Evolutionary conservation across 92 coral and sea anemone genomes (phyloP), one percentile per base, ranked within the genome.

Genomic region (Palythoa grandis): DNA sequence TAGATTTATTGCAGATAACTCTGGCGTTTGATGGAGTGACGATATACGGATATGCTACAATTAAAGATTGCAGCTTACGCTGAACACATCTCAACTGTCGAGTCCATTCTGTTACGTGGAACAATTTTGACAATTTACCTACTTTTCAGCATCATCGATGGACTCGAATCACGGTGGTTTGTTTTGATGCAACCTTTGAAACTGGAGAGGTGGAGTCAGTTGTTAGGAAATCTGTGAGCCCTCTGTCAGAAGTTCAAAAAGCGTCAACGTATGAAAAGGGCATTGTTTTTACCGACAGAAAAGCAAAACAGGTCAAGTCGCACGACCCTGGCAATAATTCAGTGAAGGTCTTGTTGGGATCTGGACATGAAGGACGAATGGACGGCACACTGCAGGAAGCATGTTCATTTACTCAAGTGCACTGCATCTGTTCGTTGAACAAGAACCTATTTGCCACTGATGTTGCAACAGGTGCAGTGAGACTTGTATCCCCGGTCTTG

Each of bases 331-430:
- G 37, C 72, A 79, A 86, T 47, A 68, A 78, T 52, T 40, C 89
- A 38, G 85, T 78, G 20, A 35, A 29, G 56, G 88, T 86, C 70
- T 61, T 86, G 76, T 47, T 77, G 40, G 89, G 89, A 35, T 61
- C 65, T 70, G 85, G 82, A 9, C 85, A 66, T 61, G 78, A 77
- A 39, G 40, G 48, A 72, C 15, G 43, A 37, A 66, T 23, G 61
- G 85, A 86, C 77, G 89, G 89, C 35, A 76, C n/a, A n/a, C n/a
- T n/a, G n/a, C 76, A 86, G 78, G 39, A 77, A 10, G 38, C 85
- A 1, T 77, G 84, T 20, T 77, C 89, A 38, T 86, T 86, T 52
- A 48, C 43, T 8, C 77, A 86, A 78, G 85, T 77, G 60, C 58
- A 86, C 39, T 85, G 78, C 23, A 52, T 77, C 15, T 66, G 35